A percentile compares a stretch with the other conserved stretches of the same genome.
phyloP scores from a whole-genome alignment of 1,140 invertebrate species.

The Drosophila kanapiae region DNA sequence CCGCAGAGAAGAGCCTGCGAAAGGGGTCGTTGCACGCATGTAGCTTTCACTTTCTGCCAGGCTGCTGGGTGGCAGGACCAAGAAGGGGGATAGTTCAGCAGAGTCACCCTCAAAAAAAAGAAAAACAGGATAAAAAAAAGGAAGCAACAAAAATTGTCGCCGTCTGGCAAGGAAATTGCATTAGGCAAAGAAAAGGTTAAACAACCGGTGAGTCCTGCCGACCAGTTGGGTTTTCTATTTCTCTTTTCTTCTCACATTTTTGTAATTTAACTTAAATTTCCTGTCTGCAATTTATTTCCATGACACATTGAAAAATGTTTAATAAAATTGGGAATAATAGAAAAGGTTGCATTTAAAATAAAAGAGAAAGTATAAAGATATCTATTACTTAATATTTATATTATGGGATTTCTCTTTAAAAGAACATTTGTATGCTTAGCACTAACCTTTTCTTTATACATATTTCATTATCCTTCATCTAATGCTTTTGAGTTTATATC shows the following conservation, averaged over 20 bases:
- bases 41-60: conserved; percentile 69
- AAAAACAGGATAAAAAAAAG: conserved; percentile 2
- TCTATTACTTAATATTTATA: too few species aligned
- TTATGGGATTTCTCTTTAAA: too few species aligned
- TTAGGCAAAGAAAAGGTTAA: conserved; percentile 60
- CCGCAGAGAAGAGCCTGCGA: conserved; percentile 17
- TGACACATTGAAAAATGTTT: neutral
- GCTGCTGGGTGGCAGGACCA: conserved; percentile 3
- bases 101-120: conserved; percentile 40
- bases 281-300: conserved; percentile 35
- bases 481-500: too few species aligned
- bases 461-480: too few species aligned
- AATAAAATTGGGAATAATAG: neutral
- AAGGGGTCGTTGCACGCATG: conserved; percentile 78
- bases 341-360: too few species aligned
- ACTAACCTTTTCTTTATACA: too few species aligned
- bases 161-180: conserved; percentile 79
- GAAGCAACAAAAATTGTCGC: conserved; percentile 26
- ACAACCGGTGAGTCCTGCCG: conserved; percentile 35
- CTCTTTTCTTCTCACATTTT: neutral
- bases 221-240: conserved; percentile 6
- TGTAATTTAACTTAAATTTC: conserved; percentile 54
- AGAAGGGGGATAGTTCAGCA: conserved; percentile 28
- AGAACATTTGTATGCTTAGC: too few species aligned
- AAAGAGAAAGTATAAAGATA: too few species aligned